Base-by-base conservation (phyloP, 1,140 invertebrate genomes). In the Harlomillsia oculata region DNA sequence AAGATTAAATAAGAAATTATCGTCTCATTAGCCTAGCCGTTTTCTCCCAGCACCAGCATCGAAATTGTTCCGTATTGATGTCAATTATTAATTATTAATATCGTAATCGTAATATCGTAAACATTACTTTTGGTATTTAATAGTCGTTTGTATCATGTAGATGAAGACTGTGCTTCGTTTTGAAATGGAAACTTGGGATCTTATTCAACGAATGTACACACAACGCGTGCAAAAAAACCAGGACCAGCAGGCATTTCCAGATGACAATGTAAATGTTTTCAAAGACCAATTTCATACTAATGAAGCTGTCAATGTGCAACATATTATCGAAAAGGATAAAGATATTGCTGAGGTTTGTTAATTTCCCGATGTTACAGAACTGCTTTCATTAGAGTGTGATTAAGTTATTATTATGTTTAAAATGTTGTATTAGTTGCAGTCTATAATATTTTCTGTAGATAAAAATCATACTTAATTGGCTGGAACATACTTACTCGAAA, bases 131-230 rank as follows among this genome's bases (percentile, higher is more conserved):
- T 28, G 6, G 21, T 43, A 43, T 18, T 21, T 3, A 18, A 20
- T 43, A n/a, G n/a, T 28, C 25, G 8, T 45, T 28, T 28, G 23
- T 54, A 3, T 29, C 39, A 5, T 61, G 0, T 21, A 64, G 59
- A 36, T 60, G 2, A 36, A 53, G 21, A n/a, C 11, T 13, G 26
- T 57, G 2, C 28, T 64, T 9, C 25, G 32, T 13, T 58, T 28
- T 18, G 62, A 64, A 39, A 14, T 18, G 14, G 51, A 64, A 40
- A 60, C 55, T 1, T 64, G 62, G 62, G 28, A 55, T 39, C 34
- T 64, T 13, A 54, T 64, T 14, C 11, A 32, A 13, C 13, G 14
- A n/a, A 20, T 64, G 11, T 58, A 45, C 25, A 48, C 23, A 16
- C 30, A 49, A 4, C 54, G 62, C 0, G 32, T 54, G 16, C 36